A percentile compares a stretch with the other conserved stretches of the same genome.
Conservation (phyloP, 2,113 vertebrate species). For the Lonchura striata region DNA sequence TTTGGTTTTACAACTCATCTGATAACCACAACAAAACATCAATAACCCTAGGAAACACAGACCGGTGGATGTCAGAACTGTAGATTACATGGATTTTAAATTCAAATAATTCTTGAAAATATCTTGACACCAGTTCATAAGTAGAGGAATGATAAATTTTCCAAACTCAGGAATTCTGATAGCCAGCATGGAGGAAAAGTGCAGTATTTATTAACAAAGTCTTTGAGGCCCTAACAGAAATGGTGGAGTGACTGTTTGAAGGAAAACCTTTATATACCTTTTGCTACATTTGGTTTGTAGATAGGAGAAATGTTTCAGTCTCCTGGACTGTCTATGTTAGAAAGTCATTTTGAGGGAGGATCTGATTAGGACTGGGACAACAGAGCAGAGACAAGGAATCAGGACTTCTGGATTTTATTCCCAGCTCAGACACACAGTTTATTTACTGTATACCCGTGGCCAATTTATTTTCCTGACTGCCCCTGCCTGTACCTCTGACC, state of each 20-base stretch:
- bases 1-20: not conserved
- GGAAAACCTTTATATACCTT: not conserved
- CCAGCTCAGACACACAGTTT: not conserved
- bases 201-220: not conserved
- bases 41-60: not conserved
- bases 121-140: not conserved
- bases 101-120: not conserved
- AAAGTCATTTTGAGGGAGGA: not conserved
- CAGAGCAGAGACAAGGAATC: not conserved
- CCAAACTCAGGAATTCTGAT: not conserved
- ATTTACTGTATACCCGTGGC: not conserved
- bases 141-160: not conserved
- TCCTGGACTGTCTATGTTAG: not conserved
- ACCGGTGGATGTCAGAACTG: not conserved
- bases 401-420: conserved; percentile 1
- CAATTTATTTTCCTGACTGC: conserved; percentile 26
- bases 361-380: not conserved
- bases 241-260: not conserved
- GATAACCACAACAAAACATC: not conserved
- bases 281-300: not conserved
- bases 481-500: conserved; percentile 15
- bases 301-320: not conserved
- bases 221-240: not conserved
- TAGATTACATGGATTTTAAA: not conserved
- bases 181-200: not conserved